A percentile compares a stretch with the other conserved stretches of the same genome.
These are phyloP conservation scores for Spisula solida DNA, from an alignment of 2,888 invertebrate species.

Conservation along the genomic window DNA sequence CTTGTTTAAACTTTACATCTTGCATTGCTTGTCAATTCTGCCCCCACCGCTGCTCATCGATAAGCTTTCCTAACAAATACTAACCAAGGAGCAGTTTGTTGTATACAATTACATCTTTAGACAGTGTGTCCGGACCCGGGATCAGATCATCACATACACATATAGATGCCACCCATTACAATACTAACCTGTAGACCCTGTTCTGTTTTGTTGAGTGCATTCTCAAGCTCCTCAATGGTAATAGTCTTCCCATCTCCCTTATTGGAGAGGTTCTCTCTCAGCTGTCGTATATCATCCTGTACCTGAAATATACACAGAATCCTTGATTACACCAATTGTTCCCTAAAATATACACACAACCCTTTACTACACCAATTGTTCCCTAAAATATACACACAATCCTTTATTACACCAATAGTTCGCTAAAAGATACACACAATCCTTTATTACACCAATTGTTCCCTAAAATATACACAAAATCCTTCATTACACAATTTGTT, in stretches of 20 bases:
- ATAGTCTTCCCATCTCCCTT: constrained; percentile 80
- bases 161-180: no score
- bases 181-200: constrained; percentile 82
- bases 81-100: no score
- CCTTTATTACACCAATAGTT: not conserved
- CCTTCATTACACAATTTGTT: no score
- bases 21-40: no score
- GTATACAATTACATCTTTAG: no score
- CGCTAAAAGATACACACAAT: not conserved
- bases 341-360: not conserved
- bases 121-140: no score
- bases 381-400: not conserved
- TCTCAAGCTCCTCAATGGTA: constrained; percentile 83
- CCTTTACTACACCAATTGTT: not conserved
- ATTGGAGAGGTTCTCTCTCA: constrained; percentile 80
- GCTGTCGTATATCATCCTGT: constrained; percentile 85
- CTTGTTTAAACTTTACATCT: no score
- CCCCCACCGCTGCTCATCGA: no score
- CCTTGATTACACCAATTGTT: not conserved
- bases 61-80: no score
- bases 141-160: no score
- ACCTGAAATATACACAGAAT: constrained; percentile 76
- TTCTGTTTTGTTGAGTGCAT: constrained; percentile 85
- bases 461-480: no score
- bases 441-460: not conserved